These are phyloP conservation scores for Planococcus citri DNA, from an alignment of 1,140 invertebrate genomes.

Conservation along the genomic window DNA sequence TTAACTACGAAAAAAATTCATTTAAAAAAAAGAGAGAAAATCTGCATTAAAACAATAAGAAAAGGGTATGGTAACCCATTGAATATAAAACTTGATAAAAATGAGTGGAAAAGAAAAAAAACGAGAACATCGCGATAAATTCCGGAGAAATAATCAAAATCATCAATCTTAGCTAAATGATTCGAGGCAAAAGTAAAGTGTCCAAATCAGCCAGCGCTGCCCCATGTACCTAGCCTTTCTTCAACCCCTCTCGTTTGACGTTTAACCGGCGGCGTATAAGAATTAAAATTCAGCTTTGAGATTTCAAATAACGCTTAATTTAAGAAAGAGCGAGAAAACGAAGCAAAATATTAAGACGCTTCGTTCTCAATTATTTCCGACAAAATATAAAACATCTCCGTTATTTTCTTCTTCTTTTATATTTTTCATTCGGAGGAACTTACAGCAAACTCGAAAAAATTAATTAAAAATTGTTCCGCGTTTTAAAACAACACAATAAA, in stretches of 20 bases:
- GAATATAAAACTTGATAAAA: no score
- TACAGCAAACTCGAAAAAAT: neutral
- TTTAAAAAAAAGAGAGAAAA: no score
- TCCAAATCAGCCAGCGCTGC: neutral
- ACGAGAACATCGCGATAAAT: neutral
- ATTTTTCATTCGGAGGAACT: neutral
- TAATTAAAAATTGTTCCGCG: constrained; percentile 7
- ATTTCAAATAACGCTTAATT: constrained; percentile 8
- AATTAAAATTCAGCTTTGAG: constrained; percentile 3
- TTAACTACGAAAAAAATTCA: no score
- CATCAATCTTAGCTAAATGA: neutral
- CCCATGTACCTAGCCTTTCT: no score
- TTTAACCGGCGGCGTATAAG: no score
- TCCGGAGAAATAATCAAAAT: neutral
- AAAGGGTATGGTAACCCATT: no score
- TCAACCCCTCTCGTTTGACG: no score
- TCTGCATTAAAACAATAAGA: no score
- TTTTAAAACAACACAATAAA: constrained; percentile 8
- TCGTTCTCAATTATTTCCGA: neutral
- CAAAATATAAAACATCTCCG: neutral
- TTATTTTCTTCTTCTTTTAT: neutral
- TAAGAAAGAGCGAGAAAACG: neutral
- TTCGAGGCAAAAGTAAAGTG: neutral
- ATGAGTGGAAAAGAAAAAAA: neutral
- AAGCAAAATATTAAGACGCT: neutral